Base-by-base conservation (phyloP, 2,888 invertebrate genomes). In the Cosmorhoe ocellata region DNA sequence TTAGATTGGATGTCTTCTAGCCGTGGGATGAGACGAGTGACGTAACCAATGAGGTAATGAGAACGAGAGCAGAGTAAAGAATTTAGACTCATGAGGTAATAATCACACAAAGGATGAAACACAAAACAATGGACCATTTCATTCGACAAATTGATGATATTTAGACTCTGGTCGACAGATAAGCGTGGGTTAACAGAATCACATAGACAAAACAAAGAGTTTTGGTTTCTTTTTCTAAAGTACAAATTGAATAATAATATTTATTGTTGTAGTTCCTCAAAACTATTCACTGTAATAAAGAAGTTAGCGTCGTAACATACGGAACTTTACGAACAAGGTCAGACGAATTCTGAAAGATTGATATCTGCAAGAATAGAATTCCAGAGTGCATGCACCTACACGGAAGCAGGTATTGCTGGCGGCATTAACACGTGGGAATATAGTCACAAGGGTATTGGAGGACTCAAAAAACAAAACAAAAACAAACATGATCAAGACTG, bases 381-480 rank as follows among this genome's bases (percentile, higher is more conserved):
- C 46, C 49, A 53, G 46, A 45, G 45, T 13, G 45, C 34, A 32
- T 46, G 24, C 24, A 47, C 48, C 30, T 36, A 58, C 56, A 42
- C 56, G 56, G 58, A 58, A 57, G 39, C 39, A 28, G 33, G 54
- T 51, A 46, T 33, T 36, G 50, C 47, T 43, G 31, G 39, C n/a
- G 24, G 40, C 46, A 28, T 31, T 33, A 27, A 44, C 41, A 50
- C 56, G 67, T 69, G 69, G 65, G 70, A 69, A 69, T 52, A 26
- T 9, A 22, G n/a, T 13, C 26, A 31, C 47, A 58, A 53, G 58
- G 46, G 31, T 40, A 45, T 48, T 30, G 38, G 38, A 24, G 41
- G 34, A 42, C 33, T 4, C 33, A 33, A 4, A n/a, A n/a, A n/a
- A n/a, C n/a, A n/a, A n/a, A n/a, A n/a, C n/a, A n/a, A n/a, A n/a